Base-by-base conservation (phyloP, 2,797 vertebrate genomes). In the Chromobotia macracanthus region DNA sequence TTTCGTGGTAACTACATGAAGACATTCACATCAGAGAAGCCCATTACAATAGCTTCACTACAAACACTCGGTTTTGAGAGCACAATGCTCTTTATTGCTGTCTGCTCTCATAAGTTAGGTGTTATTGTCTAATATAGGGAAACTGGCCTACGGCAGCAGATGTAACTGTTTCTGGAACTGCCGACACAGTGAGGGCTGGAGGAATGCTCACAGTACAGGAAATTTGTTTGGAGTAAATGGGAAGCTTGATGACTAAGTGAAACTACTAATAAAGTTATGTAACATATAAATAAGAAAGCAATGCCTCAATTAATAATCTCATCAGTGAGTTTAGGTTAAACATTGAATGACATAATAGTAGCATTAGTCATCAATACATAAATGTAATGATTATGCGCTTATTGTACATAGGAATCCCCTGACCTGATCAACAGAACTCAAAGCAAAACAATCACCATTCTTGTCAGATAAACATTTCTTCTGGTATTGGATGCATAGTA, bases 1-100 rank as follows among this genome's bases (percentile, higher is more conserved):
- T 94, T 94, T 87, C 93, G 91, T 82, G 93, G 92, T 80, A 94
- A 85, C 93, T 94, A 84, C 25, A 63, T 18, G 70, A 15, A 72
- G 13, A 79, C 12, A 12, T 69, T 5, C 44, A 23, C 23, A 46
- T 61, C 12, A 63, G 23, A 41, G 61, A 7, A 41, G 25, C 38
- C 0, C 0, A 10, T 75, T 55, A 41, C 15, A 25, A 13, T 46
- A 48, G 41, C 25, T 38, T 75, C n/a, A 11, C 7, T 21, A 63
- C 25, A 41, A 5, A 55, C 63, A 76, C 35, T n/a, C 50, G 25
- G 31, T 23, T 18, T 19, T 15, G 18, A 15, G 19, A 61, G 48
- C 6, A 48, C 31, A 23, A 74, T 64, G 70, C 38, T 25, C 8
- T 38, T 60, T 44, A 19, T 58, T 46, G 31, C 16, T 15, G 38